phyloP scores from a whole-genome alignment of 2,888 invertebrate genomes.

The Cryptus viduatorius region DNA sequence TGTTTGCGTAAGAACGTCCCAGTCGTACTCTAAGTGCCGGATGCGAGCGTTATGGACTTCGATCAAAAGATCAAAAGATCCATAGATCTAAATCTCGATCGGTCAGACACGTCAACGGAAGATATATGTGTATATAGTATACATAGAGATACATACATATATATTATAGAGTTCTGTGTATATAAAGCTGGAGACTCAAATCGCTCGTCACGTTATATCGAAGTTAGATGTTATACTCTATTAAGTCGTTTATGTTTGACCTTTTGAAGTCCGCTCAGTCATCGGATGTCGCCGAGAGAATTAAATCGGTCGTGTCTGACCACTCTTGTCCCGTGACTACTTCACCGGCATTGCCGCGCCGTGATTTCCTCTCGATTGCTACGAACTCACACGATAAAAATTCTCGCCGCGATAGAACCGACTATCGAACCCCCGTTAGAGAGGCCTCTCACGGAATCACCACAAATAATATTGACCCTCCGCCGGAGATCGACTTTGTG shows the following conservation, averaged over 20 bases:
- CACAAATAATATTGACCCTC: conserved; percentile 62
- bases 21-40: conserved; percentile 12
- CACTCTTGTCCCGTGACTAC: conserved; percentile 40
- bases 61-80: conserved; percentile 47
- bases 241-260: conserved; percentile 55
- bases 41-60: conserved; percentile 1
- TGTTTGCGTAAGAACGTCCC: conserved; percentile 10
- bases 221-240: neutral
- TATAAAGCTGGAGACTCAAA: conserved; percentile 3
- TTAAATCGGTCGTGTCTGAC: conserved; percentile 46
- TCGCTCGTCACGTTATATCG: conserved; percentile 12
- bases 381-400: conserved; percentile 8
- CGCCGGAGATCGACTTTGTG: conserved; percentile 6
- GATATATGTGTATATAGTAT: neutral
- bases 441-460: conserved; percentile 34
- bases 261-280: conserved; percentile 49
- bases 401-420: neutral
- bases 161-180: neutral
- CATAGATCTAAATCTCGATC: conserved; percentile 51
- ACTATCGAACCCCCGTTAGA: conserved; percentile 27
- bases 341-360: conserved; percentile 5
- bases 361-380: conserved; percentile 12
- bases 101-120: conserved; percentile 21
- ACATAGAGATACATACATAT: neutral
- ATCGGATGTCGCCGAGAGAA: conserved; percentile 55